Evolutionary conservation across 1,140 invertebrate genomes (phyloP).

Genomic region (Drosophila tani): DNA sequence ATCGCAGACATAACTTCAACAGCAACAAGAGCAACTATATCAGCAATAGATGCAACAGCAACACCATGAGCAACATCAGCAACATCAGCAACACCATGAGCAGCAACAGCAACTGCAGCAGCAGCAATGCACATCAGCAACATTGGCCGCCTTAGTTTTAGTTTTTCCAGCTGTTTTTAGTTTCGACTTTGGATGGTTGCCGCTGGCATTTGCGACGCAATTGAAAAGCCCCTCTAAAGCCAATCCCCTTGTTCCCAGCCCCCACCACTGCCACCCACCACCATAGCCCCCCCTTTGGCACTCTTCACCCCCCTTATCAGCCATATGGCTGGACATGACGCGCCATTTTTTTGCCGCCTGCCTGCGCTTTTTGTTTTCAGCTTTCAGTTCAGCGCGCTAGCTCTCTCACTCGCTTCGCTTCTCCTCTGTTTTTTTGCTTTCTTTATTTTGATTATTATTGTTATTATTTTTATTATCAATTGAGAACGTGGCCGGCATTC

Average conservation of each 20-base stretch:
- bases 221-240: constrained; percentile 45
- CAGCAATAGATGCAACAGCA: not conserved
- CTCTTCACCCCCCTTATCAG: constrained; percentile 1
- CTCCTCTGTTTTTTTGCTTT: constrained; percentile 28
- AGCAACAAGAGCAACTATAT: no score
- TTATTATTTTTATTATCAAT: constrained; percentile 83
- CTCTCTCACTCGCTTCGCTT: constrained; percentile 3
- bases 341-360: constrained; percentile 75
- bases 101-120: not conserved
- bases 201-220: constrained; percentile 68
- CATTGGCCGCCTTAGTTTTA: constrained; percentile 21
- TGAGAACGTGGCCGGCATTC: constrained; percentile 82
- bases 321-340: constrained; percentile 54
- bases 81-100: not conserved
- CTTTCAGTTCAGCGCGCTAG: constrained; percentile 10
- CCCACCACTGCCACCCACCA: not conserved
- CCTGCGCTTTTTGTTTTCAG: constrained; percentile 41
- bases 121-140: constrained; percentile 4
- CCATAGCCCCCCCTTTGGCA: not conserved
- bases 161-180: constrained; percentile 59
- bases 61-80: not conserved
- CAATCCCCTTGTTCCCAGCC: not conserved
- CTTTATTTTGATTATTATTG: constrained; percentile 75
- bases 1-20: no score
- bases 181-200: constrained; percentile 54